These are phyloP conservation scores for Argyresthia albistria DNA, from an alignment of 2,888 invertebrate genomes.

Conservation along the genomic window DNA sequence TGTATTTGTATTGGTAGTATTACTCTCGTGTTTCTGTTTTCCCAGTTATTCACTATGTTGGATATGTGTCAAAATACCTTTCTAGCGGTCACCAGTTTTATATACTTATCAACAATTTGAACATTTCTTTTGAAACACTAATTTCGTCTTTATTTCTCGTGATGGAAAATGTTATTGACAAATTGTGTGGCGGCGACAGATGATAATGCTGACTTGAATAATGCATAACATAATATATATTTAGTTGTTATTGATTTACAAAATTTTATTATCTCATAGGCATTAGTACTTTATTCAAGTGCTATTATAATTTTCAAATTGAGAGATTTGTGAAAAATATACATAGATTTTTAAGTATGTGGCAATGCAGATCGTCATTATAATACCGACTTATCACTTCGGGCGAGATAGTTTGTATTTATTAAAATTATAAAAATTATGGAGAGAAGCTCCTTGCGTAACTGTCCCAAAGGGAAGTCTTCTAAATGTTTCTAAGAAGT, in stretches of 20 bases:
- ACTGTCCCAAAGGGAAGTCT: conserved; percentile 78
- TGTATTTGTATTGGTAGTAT: conserved; percentile 66
- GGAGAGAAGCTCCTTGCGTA: conserved; percentile 46
- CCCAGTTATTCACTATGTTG: conserved; percentile 63
- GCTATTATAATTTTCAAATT: conserved; percentile 54
- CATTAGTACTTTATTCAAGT: conserved; percentile 40
- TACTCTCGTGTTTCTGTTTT: conserved; percentile 47
- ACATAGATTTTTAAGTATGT: conserved; percentile 72
- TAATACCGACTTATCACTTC: conserved; percentile 34
- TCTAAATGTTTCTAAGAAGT: conserved; percentile 92
- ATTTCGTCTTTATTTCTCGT: conserved; percentile 51
- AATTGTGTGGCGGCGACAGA: conserved; percentile 65
- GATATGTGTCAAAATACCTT: conserved; percentile 71
- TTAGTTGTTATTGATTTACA: conserved; percentile 65
- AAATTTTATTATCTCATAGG: conserved; percentile 68
- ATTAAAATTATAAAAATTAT: conserved; percentile 47
- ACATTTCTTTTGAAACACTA: conserved; percentile 50
- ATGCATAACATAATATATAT: conserved; percentile 30
- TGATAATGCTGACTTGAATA: conserved; percentile 40
- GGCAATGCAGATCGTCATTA: conserved; percentile 72
- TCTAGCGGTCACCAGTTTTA: conserved; percentile 62
- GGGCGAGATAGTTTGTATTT: conserved; percentile 52
- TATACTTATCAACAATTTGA: conserved; percentile 40
- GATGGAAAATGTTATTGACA: conserved; percentile 69
- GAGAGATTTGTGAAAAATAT: conserved; percentile 64